A percentile compares a stretch with the other conserved stretches of the same genome.
Evolutionary conservation across 2,113 vertebrate genomes (phyloP).

Genomic region (Corythoichthys haematopterus): DNA sequence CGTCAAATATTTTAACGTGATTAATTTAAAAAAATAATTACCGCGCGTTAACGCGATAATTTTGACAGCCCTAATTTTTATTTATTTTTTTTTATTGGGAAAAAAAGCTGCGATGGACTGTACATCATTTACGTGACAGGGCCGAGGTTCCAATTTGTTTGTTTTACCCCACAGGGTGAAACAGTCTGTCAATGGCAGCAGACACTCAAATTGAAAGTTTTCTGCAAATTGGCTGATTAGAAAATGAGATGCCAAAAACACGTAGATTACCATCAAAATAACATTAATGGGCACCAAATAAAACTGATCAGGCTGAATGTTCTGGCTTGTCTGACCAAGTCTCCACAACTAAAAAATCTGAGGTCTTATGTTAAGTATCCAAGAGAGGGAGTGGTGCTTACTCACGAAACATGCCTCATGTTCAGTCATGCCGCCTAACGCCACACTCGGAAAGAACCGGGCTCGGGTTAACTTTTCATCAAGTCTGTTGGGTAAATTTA

Average conservation of each 20-base stretch:
- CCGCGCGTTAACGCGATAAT: no score
- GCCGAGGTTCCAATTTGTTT: background rate
- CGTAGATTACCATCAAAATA: background rate
- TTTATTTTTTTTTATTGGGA: no score
- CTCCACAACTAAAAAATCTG: constrained; percentile 36
- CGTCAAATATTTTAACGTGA: no score
- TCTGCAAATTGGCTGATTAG: no score
- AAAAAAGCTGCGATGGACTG: no score
- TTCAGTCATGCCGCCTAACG: constrained; percentile 49
- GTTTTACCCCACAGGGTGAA: background rate
- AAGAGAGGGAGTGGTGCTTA: constrained; percentile 31
- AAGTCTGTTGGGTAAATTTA: constrained; percentile 53
- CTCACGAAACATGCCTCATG: constrained; percentile 60
- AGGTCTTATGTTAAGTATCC: constrained; percentile 24
- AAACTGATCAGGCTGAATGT: constrained; percentile 37
- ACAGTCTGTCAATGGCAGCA: no score
- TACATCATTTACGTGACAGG: background rate
- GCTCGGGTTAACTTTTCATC: constrained; percentile 53
- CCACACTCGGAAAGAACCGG: constrained; percentile 36
- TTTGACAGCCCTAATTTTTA: no score
- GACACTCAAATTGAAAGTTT: no score
- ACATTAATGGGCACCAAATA: background rate
- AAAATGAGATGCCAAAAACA: no score
- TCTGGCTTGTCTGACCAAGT: constrained; percentile 31
- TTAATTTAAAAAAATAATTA: no score